A percentile compares a stretch with the other conserved stretches of the same genome.
Evolutionary conservation across 2,797 vertebrate species (phyloP).

Genomic region (Hippocampus kuda): DNA sequence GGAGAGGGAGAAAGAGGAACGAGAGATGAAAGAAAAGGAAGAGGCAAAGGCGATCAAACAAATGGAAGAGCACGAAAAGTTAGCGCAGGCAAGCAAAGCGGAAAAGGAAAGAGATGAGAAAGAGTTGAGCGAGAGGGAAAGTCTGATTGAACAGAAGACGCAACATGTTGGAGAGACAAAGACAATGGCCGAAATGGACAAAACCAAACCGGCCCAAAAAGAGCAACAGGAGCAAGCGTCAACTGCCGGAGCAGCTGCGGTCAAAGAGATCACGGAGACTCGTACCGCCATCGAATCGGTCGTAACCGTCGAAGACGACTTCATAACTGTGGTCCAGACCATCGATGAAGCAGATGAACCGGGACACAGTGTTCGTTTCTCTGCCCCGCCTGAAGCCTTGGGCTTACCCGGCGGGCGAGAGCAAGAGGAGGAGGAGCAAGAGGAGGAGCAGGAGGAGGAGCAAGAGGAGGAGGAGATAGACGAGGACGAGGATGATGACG

Average conservation of each 20-base stretch:
- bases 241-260: slow-evolving; percentile 20
- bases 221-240: slow-evolving; percentile 16
- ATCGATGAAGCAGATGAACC: slow-evolving; percentile 85
- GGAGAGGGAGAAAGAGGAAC: slow-evolving; percentile 24
- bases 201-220: not conserved
- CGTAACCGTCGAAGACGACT: slow-evolving; percentile 94
- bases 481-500: slow-evolving; percentile 66
- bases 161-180: not conserved
- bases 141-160: not conserved
- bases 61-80: not conserved
- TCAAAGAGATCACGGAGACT: slow-evolving; percentile 61
- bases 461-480: slow-evolving; percentile 40
- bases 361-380: slow-evolving; percentile 89
- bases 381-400: slow-evolving; percentile 69
- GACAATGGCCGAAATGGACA: not conserved
- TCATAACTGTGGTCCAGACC: slow-evolving; percentile 95
- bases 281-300: slow-evolving; percentile 87
- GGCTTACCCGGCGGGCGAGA: slow-evolving; percentile 59
- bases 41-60: slow-evolving; percentile 8
- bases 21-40: slow-evolving; percentile 16
- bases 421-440: slow-evolving; percentile 63
- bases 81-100: not conserved
- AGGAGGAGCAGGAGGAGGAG: slow-evolving; percentile 63
- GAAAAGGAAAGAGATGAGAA: not conserved
- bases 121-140: not conserved